phyloP scores from a whole-genome alignment of 2,113 vertebrate genomes.

The Scatophagus argus region DNA sequence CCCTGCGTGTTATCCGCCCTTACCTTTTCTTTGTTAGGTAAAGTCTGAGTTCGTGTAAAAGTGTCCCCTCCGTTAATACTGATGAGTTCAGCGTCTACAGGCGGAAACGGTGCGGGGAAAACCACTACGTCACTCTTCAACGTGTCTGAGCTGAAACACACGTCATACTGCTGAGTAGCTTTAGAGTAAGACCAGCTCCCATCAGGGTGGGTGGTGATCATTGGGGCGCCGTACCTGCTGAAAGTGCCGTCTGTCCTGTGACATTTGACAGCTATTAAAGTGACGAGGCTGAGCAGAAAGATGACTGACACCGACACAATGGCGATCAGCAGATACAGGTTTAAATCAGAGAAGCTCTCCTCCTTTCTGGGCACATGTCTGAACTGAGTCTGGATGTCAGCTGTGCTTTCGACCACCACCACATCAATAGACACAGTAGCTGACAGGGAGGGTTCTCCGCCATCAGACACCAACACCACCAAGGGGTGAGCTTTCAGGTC shows the following conservation, averaged over 20 bases:
- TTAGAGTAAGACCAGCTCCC: slow-evolving; percentile 77
- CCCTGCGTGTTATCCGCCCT: slow-evolving; percentile 1
- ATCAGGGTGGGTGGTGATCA: slow-evolving; percentile 65
- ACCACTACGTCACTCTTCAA: slow-evolving; percentile 76
- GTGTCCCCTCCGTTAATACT: slow-evolving; percentile 75
- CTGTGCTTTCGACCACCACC: slow-evolving; percentile 1
- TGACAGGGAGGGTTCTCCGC: slow-evolving; percentile 3
- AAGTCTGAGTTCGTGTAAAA: slow-evolving; percentile 75
- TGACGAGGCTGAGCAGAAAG: slow-evolving; percentile 56
- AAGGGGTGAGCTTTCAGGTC: slow-evolving; percentile 10
- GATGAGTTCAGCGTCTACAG: slow-evolving; percentile 76
- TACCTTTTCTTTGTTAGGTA: slow-evolving; percentile 74
- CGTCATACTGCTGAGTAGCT: slow-evolving; percentile 74
- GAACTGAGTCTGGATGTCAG: slow-evolving; percentile 8
- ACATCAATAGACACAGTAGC: slow-evolving; percentile 1
- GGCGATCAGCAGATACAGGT: slow-evolving; percentile 56
- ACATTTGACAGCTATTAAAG: slow-evolving; percentile 64
- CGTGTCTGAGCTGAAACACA: slow-evolving; percentile 75
- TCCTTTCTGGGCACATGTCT: slow-evolving; percentile 42
- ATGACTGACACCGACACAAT: slow-evolving; percentile 49
- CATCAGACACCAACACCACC: slow-evolving; percentile 1
- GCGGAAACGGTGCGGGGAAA: slow-evolving; percentile 60
- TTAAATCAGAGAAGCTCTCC: slow-evolving; percentile 44
- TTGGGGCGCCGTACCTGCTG: slow-evolving; percentile 50
- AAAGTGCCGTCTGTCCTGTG: slow-evolving; percentile 46